Conservation (phyloP, 2,888 invertebrate genomes). For the Tethea ocularis region DNA sequence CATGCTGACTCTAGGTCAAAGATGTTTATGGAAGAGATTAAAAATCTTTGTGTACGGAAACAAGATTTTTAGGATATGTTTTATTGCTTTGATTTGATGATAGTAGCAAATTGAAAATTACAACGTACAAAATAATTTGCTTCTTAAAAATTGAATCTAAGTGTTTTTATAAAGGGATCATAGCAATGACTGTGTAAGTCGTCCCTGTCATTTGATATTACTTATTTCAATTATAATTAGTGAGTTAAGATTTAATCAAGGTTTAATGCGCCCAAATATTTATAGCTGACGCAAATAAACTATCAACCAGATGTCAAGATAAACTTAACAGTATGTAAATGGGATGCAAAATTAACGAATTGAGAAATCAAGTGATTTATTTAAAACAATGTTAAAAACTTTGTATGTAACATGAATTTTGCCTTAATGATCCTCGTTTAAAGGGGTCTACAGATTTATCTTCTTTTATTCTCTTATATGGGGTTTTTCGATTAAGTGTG, state of each 20-base stretch:
- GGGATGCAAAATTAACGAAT: conserved; percentile 39
- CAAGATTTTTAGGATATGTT: not conserved
- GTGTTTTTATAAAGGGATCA: too few relatives aligned
- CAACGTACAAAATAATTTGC: too few relatives aligned
- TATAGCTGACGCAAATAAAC: conserved; percentile 3
- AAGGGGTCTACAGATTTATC: not conserved
- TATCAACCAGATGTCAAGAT: conserved; percentile 23
- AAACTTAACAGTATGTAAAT: conserved; percentile 33
- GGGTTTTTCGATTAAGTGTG: not conserved
- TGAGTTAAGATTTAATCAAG: not conserved
- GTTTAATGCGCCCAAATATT: conserved; percentile 6
- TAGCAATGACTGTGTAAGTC: not conserved
- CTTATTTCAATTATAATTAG: too few relatives aligned
- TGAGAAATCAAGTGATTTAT: conserved; percentile 43
- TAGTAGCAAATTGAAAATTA: not conserved
- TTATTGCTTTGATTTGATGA: not conserved
- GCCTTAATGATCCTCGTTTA: not conserved
- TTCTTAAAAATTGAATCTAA: too few relatives aligned
- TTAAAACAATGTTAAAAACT: conserved; percentile 22
- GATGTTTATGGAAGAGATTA: not conserved
- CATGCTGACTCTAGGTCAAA: conserved; percentile 2
- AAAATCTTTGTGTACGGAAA: not conserved
- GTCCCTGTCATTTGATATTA: too few relatives aligned
- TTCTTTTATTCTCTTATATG: conserved; percentile 4
- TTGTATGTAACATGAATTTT: conserved; percentile 14